Evolutionary conservation across 1,140 invertebrate genomes (phyloP).

Genomic region (Drosophila baimaii): DNA sequence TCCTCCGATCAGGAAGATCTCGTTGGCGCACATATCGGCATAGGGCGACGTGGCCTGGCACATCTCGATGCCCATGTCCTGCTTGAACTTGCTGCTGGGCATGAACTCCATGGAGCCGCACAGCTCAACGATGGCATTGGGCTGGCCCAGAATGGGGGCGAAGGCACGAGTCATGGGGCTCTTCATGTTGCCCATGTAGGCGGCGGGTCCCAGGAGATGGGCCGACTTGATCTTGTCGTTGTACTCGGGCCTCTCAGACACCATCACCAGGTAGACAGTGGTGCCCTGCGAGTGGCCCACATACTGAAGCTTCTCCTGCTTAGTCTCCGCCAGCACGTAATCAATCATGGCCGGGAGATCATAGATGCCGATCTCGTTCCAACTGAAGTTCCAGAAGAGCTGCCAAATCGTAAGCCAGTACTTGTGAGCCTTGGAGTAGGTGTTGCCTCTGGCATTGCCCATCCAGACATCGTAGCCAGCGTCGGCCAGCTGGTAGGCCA

Average conservation of each 20-base stretch:
- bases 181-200: slow-evolving; percentile 83
- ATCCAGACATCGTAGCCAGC: slow-evolving; percentile 87
- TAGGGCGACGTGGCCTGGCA: slow-evolving; percentile 84
- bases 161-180: slow-evolving; percentile 80
- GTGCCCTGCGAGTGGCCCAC: slow-evolving; percentile 89
- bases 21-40: slow-evolving; percentile 85
- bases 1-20: slow-evolving; percentile 86
- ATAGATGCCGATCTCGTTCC: slow-evolving; percentile 89
- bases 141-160: slow-evolving; percentile 54
- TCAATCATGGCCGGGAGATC: slow-evolving; percentile 90
- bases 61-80: slow-evolving; percentile 82
- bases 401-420: slow-evolving; percentile 68
- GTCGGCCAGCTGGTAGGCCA: slow-evolving; percentile 87
- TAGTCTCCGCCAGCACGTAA: slow-evolving; percentile 86
- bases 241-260: slow-evolving; percentile 85
- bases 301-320: slow-evolving; percentile 86
- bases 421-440: slow-evolving; percentile 87
- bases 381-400: slow-evolving; percentile 86
- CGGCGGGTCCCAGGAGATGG: slow-evolving; percentile 86
- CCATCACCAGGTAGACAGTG: slow-evolving; percentile 86
- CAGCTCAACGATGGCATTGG: slow-evolving; percentile 83
- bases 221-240: slow-evolving; percentile 86
- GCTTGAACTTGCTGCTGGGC: slow-evolving; percentile 85
- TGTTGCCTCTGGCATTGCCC: slow-evolving; percentile 88
- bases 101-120: slow-evolving; percentile 86